Evolutionary conservation across 2,888 invertebrate species (phyloP).

Genomic region (Sarcophaga caerulescens): DNA sequence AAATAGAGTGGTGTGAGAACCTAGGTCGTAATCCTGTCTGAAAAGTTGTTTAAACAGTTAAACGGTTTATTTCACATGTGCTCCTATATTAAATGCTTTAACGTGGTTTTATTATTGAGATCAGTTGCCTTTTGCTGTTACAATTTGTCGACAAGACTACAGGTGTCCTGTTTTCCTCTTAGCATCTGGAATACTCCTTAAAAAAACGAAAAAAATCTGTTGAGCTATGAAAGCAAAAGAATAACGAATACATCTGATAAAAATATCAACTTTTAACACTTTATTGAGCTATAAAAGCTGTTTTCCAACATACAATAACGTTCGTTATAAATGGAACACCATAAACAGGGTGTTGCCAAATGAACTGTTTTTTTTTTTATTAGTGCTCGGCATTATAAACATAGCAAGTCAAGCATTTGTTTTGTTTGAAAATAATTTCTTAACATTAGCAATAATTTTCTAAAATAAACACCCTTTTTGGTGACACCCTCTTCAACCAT

Average conservation of each 20-base stretch:
- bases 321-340: background rate
- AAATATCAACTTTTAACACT: constrained; percentile 12
- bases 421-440: too few species aligned
- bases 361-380: background rate
- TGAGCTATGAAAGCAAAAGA: background rate
- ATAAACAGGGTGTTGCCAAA: constrained; percentile 2
- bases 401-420: too few species aligned
- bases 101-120: too few species aligned
- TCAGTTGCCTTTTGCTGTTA: too few species aligned
- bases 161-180: background rate
- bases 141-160: too few species aligned
- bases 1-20: too few species aligned
- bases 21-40: too few species aligned
- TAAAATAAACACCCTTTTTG: background rate
- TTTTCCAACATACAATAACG: background rate
- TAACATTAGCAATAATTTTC: background rate
- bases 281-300: constrained; percentile 17
- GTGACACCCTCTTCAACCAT: background rate
- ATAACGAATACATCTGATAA: background rate
- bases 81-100: too few species aligned
- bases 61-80: too few species aligned
- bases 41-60: too few species aligned
- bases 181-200: background rate
- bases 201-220: constrained; percentile 1
- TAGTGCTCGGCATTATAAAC: background rate